Base-by-base conservation (phyloP, 2,797 vertebrate species). In the Xerus rutilus region DNA sequence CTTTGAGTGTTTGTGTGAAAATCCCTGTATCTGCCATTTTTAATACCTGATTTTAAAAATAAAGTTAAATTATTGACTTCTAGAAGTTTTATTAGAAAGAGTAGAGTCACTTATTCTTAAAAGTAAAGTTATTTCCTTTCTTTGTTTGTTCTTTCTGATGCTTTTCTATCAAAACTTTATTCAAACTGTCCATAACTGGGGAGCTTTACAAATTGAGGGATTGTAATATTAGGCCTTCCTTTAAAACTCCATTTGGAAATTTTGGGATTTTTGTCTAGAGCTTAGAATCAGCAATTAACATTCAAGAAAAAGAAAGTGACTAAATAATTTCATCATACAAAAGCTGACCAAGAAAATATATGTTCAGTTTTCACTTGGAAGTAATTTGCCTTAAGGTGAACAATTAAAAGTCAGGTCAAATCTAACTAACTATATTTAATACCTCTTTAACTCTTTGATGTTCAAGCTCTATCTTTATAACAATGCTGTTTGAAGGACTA, bases 51-150 rank as follows among this genome's bases (percentile, higher is more conserved):
- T 89, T 92, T 87, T 82, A n/a, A 89, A 96, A 95, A 92, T 52
- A 89, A 97, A 94, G 39, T 87, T 54, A 23, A 83, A 59, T 39
- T 73, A 82, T 86, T 90, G 90, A 95, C 64, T 92, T 90, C 89
- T 57, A 65, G 57, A 96, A 93, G 76, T 94, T 96, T 93, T 89
- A 94, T 62, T 91, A 57, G 39, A 85, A 94, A 30, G 11, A 47
- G 39, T 39, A 52, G 86, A 88, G 70, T 82, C 88, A 86, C 25
- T 88, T 95, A 86, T 94, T 43, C 52, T 94, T 85, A 18, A 65
- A 93, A 86, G 52, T n/a, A 57, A 67, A 88, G 62, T 67, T 3
- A 90, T 84, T 96, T 88, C 5, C 76, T 69, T 86, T 81, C 70
- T 69, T 93, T 9, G 69, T 78, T 89, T 94, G 45, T 21, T 39